Conservation (phyloP, 2,888 invertebrate genomes). For the Plagiodera versicolora region DNA sequence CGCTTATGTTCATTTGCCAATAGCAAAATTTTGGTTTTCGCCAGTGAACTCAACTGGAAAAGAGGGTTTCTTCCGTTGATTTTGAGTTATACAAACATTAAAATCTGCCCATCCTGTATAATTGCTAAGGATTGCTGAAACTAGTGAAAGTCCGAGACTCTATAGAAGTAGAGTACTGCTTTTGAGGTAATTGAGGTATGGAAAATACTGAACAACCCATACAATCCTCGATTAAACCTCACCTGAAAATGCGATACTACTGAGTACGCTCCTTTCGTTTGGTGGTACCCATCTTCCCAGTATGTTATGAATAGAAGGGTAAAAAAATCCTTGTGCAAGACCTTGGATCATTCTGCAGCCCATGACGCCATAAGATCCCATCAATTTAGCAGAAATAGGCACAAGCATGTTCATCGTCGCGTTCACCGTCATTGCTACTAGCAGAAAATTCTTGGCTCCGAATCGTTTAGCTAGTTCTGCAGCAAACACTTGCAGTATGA, state of each 20-base stretch:
- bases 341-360: slow-evolving; percentile 69
- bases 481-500: slow-evolving; percentile 69
- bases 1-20: too few species aligned
- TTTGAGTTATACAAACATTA: too few species aligned
- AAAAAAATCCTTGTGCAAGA: slow-evolving; percentile 71
- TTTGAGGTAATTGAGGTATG: too few species aligned
- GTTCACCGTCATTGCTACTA: slow-evolving; percentile 60
- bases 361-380: slow-evolving; percentile 60
- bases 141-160: too few species aligned
- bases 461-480: slow-evolving; percentile 70
- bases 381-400: slow-evolving; percentile 55
- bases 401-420: slow-evolving; percentile 62
- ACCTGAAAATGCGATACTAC: slow-evolving; percentile 18
- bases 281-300: slow-evolving; percentile 66
- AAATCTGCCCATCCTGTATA: too few species aligned
- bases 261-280: slow-evolving; percentile 12
- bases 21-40: too few species aligned
- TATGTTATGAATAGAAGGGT: slow-evolving; percentile 71
- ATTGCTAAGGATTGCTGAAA: too few species aligned
- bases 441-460: slow-evolving; percentile 71
- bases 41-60: too few species aligned
- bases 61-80: too few species aligned
- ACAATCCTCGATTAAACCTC: background rate
- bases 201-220: too few species aligned
- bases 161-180: too few species aligned